These are phyloP conservation scores for Atherix ibis DNA, from an alignment of 2,888 invertebrate genomes.

Conservation along the genomic window DNA sequence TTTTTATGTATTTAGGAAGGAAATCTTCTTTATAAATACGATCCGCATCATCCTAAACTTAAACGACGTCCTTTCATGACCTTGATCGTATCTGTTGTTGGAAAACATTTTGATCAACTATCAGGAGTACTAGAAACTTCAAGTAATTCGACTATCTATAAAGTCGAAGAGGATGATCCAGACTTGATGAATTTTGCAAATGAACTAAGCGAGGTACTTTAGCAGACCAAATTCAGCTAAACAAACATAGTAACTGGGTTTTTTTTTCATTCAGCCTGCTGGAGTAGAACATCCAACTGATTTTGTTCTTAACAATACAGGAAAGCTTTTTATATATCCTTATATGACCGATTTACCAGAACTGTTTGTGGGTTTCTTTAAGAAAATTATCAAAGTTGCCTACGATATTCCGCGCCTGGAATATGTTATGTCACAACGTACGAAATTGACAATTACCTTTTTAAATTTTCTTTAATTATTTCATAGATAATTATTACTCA, in stretches of 20 bases:
- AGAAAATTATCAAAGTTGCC: slow-evolving; percentile 26
- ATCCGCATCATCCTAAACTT: slow-evolving; percentile 23
- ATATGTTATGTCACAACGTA: slow-evolving; percentile 28
- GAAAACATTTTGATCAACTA: slow-evolving; percentile 29
- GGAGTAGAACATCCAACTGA: slow-evolving; percentile 8
- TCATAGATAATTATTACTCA: neutral
- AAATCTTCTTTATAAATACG: slow-evolving; percentile 23
- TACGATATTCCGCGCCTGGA: slow-evolving; percentile 30
- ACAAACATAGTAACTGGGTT: neutral
- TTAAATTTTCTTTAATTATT: neutral
- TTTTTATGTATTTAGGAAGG: slow-evolving; percentile 19
- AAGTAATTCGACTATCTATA: slow-evolving; percentile 19
- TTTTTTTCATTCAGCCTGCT: slow-evolving; percentile 1
- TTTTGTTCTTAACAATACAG: slow-evolving; percentile 23
- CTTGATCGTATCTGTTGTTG: slow-evolving; percentile 26
- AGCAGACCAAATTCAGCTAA: neutral
- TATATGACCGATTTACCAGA: slow-evolving; percentile 26
- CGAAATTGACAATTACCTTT: slow-evolving; percentile 1
- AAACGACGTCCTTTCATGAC: slow-evolving; percentile 28
- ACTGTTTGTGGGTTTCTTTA: slow-evolving; percentile 25
- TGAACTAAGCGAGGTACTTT: neutral
- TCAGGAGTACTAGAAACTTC: too few relatives aligned
- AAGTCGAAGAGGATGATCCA: slow-evolving; percentile 16
- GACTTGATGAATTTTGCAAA: slow-evolving; percentile 2
- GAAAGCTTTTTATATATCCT: slow-evolving; percentile 28